These are phyloP conservation scores for Pristionchus entomophagus DNA, from an alignment of 2,888 invertebrate genomes.

Conservation along the genomic window DNA sequence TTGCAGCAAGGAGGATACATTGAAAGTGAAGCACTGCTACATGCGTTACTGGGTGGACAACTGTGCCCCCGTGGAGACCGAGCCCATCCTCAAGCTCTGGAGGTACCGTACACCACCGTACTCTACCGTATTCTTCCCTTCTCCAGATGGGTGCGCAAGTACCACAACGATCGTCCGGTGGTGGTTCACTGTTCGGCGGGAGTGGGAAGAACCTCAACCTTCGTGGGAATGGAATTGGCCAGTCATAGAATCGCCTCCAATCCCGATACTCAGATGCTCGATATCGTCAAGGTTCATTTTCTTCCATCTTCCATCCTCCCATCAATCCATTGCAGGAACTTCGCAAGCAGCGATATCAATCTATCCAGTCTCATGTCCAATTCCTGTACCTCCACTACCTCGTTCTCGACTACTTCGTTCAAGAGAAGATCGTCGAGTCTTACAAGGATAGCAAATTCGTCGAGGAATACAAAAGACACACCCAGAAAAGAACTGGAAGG, in stretches of 20 bases:
- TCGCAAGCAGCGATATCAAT: background rate
- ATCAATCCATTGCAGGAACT: slow-evolving; percentile 8
- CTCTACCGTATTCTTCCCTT: background rate
- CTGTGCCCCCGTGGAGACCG: slow-evolving; percentile 48
- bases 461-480: background rate
- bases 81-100: slow-evolving; percentile 48
- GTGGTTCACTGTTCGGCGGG: slow-evolving; percentile 57
- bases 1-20: slow-evolving; percentile 1
- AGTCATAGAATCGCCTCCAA: background rate
- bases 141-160: slow-evolving; percentile 36
- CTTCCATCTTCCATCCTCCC: background rate
- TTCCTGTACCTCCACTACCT: slow-evolving; percentile 34
- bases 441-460: slow-evolving; percentile 31
- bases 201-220: slow-evolving; percentile 54
- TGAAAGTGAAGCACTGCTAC: slow-evolving; percentile 41
- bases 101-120: background rate
- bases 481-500: background rate
- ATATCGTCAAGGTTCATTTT: slow-evolving; percentile 15
- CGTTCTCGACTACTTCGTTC: slow-evolving; percentile 20
- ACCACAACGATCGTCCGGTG: slow-evolving; percentile 40
- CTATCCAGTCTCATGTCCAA: slow-evolving; percentile 27
- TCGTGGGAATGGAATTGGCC: slow-evolving; percentile 44
- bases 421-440: background rate
- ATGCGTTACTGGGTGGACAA: slow-evolving; percentile 54
- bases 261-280: slow-evolving; percentile 8